Evolutionary conservation across 2,797 vertebrate species (phyloP), one percentile per base, ranked within the genome.

Genomic region (Microctenopoma lineatum): DNA sequence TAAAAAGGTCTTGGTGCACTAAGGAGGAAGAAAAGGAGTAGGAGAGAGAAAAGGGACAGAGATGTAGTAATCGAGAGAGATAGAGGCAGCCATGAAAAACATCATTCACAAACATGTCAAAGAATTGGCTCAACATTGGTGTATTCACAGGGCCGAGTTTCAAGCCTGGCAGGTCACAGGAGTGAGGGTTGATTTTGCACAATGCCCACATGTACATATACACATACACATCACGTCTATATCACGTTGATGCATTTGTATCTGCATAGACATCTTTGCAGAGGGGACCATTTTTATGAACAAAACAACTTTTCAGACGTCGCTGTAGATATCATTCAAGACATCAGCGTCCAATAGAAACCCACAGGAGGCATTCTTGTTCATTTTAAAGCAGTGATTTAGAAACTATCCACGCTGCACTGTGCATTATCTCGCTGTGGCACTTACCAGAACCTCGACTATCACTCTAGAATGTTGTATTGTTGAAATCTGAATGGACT

Each of bases 91-190:
- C 42, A 62, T 18, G 59, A 57, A 51, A 46, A 75, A 83, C 50
- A 72, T 80, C 76, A 84, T 59, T 84, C 73, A 68, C 61, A 58
- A 73, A 71, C 57, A 78, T 32, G 7, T 7, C 5, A 32, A 32
- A 29, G 27, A 66, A 67, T 27, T 63, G 75, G 44, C 79, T 71
- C 48, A 59, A 38, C 60, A 51, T 57, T 41, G 63, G 63, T 74
- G 72, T 70, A 72, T 83, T 88, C 78, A 83, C 66, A 50, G 48
- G 70, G 61, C 55, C 74, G 73, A 75, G 42, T 75, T 79, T 74
- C 66, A 73, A 59, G 65, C 60, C 70, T 77, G 79, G 59, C n/a
- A 39, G 80, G 59, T 73, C 65, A 64, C 50, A 44, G 41, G 51
- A 75, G 84, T 70, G 59, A 77, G 82, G 48, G 80, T 62, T 60